Evolutionary conservation across 92 coral and sea anemone species (phyloP).

Genomic region (Palythoa grandis): DNA sequence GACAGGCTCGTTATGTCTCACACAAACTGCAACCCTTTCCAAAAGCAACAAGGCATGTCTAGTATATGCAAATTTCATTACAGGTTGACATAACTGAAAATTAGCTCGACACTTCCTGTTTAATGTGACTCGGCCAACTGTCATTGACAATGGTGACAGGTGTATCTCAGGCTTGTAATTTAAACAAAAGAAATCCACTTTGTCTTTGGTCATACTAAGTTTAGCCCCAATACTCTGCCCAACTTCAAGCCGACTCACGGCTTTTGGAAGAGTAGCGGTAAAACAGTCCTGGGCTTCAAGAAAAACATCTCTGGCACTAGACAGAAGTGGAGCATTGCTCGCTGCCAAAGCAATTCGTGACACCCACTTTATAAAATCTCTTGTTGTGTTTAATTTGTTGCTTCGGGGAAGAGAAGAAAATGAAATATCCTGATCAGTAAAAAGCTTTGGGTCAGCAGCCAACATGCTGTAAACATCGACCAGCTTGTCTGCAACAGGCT

Average conservation of each 20-base stretch:
- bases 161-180: conserved; percentile 88
- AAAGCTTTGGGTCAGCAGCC: conserved; percentile 71
- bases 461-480: conserved; percentile 86
- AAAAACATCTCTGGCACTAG: conserved; percentile 81
- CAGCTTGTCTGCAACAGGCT: conserved; percentile 74
- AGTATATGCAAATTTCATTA: conserved; percentile 86
- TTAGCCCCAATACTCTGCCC: conserved; percentile 93
- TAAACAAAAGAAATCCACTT: conserved; percentile 79
- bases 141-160: conserved; percentile 71
- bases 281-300: conserved; percentile 97
- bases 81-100: neutral
- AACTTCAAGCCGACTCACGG: conserved; percentile 59
- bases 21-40: conserved; percentile 88
- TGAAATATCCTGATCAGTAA: conserved; percentile 61
- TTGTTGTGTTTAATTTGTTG: conserved; percentile 82
- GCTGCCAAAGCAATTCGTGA: conserved; percentile 70
- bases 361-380: conserved; percentile 96
- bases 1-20: conserved; percentile 87
- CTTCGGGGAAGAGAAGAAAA: conserved; percentile 63
- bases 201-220: conserved; percentile 83
- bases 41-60: conserved; percentile 86
- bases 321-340: conserved; percentile 60
- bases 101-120: conserved; percentile 50
- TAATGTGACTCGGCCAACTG: conserved; percentile 86
- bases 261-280: conserved; percentile 81